phyloP scores from a whole-genome alignment of 1,140 invertebrate genomes.

The Branchinecta lindahli region DNA sequence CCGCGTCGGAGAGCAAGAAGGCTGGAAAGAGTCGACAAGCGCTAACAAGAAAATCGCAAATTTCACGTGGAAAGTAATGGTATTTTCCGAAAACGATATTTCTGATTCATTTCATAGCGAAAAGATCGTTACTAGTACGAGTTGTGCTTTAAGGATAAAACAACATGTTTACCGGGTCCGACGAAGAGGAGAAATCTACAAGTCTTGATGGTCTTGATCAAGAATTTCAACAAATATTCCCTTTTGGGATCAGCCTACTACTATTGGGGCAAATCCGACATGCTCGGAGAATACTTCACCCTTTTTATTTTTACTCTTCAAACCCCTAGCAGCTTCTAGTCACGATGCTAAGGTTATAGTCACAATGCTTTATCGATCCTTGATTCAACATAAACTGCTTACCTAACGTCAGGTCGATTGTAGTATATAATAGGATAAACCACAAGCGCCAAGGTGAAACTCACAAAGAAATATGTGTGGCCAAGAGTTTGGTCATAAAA shows the following conservation, averaged over 20 bases:
- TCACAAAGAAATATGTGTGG: neutral
- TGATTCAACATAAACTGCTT: neutral
- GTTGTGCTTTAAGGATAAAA: too few relatives aligned
- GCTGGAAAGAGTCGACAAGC: too few relatives aligned
- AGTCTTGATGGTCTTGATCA: too few relatives aligned
- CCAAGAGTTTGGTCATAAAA: slow-evolving; percentile 9
- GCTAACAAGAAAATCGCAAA: too few relatives aligned
- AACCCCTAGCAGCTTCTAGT: neutral
- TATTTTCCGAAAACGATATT: too few relatives aligned
- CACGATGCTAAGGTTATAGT: neutral
- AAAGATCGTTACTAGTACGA: too few relatives aligned
- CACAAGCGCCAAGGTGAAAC: neutral
- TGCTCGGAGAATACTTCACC: neutral
- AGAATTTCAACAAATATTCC: too few relatives aligned
- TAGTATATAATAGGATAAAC: neutral
- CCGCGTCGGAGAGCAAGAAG: too few relatives aligned
- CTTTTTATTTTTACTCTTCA: neutral
- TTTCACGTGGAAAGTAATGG: too few relatives aligned
- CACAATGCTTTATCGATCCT: neutral
- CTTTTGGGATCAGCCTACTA: neutral
- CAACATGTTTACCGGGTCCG: too few relatives aligned
- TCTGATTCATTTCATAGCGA: too few relatives aligned
- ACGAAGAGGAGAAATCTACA: too few relatives aligned
- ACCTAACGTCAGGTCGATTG: neutral
- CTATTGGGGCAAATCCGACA: neutral